These are phyloP conservation scores for Leucopsar rothschildi DNA, from an alignment of 2,113 vertebrate species.

Conservation along the genomic window DNA sequence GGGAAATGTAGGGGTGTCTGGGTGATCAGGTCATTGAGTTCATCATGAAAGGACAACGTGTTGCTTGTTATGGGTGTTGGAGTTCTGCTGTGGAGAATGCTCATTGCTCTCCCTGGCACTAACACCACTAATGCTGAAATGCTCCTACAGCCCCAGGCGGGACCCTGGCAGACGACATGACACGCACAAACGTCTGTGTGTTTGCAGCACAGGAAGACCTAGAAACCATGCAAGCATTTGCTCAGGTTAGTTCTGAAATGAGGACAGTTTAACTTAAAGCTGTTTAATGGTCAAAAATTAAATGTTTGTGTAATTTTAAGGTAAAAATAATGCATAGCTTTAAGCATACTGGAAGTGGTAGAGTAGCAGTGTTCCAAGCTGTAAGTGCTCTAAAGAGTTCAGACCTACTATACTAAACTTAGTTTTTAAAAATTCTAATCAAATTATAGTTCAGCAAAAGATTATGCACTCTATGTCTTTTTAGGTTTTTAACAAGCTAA, in stretches of 20 bases:
- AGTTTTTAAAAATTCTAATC: neutral
- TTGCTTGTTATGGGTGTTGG: neutral
- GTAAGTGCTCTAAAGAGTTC: neutral
- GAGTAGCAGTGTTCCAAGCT: neutral
- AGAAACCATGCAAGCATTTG: slow-evolving; percentile 99
- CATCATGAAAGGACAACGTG: fast-evolving
- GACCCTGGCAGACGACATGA: slow-evolving; percentile 97
- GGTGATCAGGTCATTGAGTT: neutral
- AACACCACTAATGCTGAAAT: neutral
- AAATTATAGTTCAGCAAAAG: neutral
- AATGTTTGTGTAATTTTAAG: neutral
- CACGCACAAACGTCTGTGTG: slow-evolving; percentile 96
- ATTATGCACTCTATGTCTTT: neutral
- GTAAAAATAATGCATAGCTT: neutral
- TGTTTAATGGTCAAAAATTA: neutral
- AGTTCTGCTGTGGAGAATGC: neutral
- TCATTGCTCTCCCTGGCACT: neutral
- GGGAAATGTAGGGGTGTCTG: neutral
- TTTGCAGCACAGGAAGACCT: slow-evolving; percentile 98
- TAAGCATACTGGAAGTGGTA: neutral
- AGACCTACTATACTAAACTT: neutral
- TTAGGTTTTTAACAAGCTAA: slow-evolving; percentile 99
- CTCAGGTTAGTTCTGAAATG: slow-evolving; percentile 82
- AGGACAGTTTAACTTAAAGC: neutral
- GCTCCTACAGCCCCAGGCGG: slow-evolving; percentile 88